Conservation (phyloP, 1,140 invertebrate genomes). For the Zaprionus vittiger region DNA sequence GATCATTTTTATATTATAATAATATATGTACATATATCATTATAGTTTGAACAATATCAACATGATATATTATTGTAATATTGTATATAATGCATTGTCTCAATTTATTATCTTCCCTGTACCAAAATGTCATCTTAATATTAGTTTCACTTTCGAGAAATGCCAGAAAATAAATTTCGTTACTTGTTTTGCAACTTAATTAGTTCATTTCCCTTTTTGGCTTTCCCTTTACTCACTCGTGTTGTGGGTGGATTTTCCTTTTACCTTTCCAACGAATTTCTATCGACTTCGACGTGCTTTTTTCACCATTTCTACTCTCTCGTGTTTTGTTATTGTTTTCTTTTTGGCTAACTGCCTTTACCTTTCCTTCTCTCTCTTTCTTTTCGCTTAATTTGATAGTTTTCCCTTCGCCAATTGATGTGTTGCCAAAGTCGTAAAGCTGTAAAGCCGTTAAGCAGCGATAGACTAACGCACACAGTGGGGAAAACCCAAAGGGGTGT, state of each 20-base stretch:
- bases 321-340: conserved; percentile 5
- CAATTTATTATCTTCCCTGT: neutral
- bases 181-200: conserved; percentile 24
- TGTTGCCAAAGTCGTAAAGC: conserved; percentile 22
- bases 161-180: neutral
- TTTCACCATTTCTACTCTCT: conserved; percentile 10
- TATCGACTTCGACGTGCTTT: neutral
- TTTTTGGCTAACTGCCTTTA: neutral
- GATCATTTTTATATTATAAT: no score
- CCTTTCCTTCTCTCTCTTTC: neutral
- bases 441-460: conserved; percentile 12
- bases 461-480: conserved; percentile 31
- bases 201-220: conserved; percentile 39
- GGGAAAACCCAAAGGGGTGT: neutral
- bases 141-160: neutral
- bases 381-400: conserved; percentile 9
- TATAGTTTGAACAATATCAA: no score
- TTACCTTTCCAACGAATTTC: conserved; percentile 19
- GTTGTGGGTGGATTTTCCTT: conserved; percentile 25
- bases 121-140: neutral
- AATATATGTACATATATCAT: no score
- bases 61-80: neutral
- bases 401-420: conserved; percentile 23
- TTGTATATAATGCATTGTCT: no score
- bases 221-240: conserved; percentile 27